phyloP scores from a whole-genome alignment of 1,140 invertebrate species.

The Neodiprion pinetum region DNA sequence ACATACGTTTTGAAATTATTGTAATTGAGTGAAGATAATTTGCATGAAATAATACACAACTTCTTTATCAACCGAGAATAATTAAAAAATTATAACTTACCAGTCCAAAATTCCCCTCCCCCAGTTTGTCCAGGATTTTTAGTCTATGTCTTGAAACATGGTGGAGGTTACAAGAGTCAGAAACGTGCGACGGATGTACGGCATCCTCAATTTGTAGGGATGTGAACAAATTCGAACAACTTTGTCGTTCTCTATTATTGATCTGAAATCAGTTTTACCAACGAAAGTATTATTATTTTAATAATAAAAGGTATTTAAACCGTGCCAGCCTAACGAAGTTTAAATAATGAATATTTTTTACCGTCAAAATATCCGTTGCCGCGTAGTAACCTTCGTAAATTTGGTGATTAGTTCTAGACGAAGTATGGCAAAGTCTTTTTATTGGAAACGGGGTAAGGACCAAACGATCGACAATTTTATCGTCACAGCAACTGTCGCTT shows the following conservation, averaged over 20 bases:
- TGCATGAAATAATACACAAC: not conserved
- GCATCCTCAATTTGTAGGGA: constrained; percentile 74
- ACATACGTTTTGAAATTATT: no score
- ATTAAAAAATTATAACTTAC: constrained; percentile 63
- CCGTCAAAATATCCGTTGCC: constrained; percentile 75
- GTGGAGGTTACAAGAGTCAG: constrained; percentile 49
- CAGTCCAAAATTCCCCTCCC: constrained; percentile 88
- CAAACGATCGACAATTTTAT: constrained; percentile 38
- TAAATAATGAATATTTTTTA: constrained; percentile 48
- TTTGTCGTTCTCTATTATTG: constrained; percentile 67
- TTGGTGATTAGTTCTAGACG: constrained; percentile 53
- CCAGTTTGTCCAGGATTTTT: constrained; percentile 83
- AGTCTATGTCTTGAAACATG: constrained; percentile 80
- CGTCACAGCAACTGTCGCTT: constrained; percentile 43
- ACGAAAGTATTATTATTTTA: constrained; percentile 15
- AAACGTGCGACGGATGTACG: constrained; percentile 54
- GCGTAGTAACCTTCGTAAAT: constrained; percentile 73
- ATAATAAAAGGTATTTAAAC: constrained; percentile 13
- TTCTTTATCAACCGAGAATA: not conserved
- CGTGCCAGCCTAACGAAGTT: constrained; percentile 18
- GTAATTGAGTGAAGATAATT: not conserved
- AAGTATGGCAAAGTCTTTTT: constrained; percentile 40
- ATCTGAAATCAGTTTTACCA: constrained; percentile 57
- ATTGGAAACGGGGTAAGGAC: constrained; percentile 42
- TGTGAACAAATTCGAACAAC: constrained; percentile 65